A percentile compares a stretch with the other conserved stretches of the same genome.
These are phyloP conservation scores for Bugulina stolonifera DNA, from an alignment of 2,888 invertebrate species.

Conservation along the genomic window DNA sequence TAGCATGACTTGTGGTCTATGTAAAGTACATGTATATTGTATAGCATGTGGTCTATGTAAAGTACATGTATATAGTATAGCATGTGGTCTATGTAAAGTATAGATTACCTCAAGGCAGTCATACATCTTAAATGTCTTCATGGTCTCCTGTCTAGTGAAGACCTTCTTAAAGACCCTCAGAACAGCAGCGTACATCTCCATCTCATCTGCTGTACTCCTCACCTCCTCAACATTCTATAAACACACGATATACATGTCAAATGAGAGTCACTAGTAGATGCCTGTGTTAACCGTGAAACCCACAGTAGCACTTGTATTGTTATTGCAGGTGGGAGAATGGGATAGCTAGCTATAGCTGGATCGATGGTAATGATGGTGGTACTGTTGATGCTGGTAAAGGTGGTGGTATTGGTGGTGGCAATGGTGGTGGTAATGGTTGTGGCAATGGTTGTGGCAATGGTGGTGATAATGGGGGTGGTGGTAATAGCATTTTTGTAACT, in stretches of 20 bases:
- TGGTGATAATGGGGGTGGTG: background rate
- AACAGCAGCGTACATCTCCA: constrained; percentile 51
- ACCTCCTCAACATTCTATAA: constrained; percentile 42
- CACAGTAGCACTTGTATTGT: background rate
- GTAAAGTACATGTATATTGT: too few species aligned
- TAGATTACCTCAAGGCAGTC: constrained; percentile 49
- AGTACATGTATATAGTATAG: too few species aligned
- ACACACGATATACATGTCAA: too few species aligned
- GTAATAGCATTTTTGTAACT: background rate
- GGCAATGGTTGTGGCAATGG: background rate
- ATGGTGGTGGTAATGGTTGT: background rate
- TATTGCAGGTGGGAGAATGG: too few species aligned
- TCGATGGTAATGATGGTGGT: background rate
- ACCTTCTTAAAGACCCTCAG: constrained; percentile 45
- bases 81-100: too few species aligned
- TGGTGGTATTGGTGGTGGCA: background rate
- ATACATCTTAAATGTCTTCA: constrained; percentile 48
- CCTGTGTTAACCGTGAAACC: background rate
- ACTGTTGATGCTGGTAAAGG: background rate
- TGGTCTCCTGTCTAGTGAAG: constrained; percentile 47
- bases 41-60: too few species aligned
- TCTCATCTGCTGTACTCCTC: constrained; percentile 47
- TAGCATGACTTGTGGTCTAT: too few species aligned
- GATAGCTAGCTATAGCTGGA: background rate
- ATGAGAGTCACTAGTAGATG: too few species aligned